phyloP scores from a whole-genome alignment of 92 coral and sea anemone genomes.

The Actinernus sp. region DNA sequence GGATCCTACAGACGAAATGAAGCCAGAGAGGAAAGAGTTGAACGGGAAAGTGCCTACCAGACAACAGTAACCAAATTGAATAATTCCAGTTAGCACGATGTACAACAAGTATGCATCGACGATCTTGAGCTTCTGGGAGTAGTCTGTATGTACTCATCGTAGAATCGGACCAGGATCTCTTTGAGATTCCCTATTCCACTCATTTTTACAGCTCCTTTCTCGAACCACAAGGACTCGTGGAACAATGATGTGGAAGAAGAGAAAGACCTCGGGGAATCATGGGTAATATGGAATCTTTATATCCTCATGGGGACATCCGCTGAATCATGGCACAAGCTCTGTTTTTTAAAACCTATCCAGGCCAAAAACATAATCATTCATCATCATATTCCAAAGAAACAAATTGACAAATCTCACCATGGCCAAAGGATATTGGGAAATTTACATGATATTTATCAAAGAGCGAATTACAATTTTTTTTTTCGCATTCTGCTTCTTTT shows the following conservation, averaged over 20 bases:
- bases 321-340: too few relatives aligned
- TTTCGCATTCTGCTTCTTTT: too few relatives aligned
- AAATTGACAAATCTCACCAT: too few relatives aligned
- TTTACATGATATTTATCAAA: too few relatives aligned
- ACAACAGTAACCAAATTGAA: conserved; percentile 94
- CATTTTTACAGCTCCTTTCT: conserved; percentile 59
- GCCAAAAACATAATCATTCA: too few relatives aligned
- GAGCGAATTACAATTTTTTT: too few relatives aligned
- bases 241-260: conserved; percentile 60
- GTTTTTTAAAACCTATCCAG: too few relatives aligned
- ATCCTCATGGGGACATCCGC: neutral
- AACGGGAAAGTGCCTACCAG: conserved; percentile 98
- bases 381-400: too few relatives aligned
- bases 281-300: conserved; percentile 25
- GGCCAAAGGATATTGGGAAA: too few relatives aligned
- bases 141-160: conserved; percentile 96
- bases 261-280: conserved; percentile 23
- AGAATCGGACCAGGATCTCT: conserved; percentile 87
- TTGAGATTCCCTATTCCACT: conserved; percentile 73
- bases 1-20: conserved; percentile 95
- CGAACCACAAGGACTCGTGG: conserved; percentile 5
- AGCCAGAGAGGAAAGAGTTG: conserved; percentile 97
- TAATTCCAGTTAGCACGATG: conserved; percentile 96
- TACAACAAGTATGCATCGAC: conserved; percentile 94
- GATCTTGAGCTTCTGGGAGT: conserved; percentile 96